Evolutionary conservation across 2,113 vertebrate species (phyloP), one percentile per base, ranked within the genome.

Genomic region (Hemiprocne comata): DNA sequence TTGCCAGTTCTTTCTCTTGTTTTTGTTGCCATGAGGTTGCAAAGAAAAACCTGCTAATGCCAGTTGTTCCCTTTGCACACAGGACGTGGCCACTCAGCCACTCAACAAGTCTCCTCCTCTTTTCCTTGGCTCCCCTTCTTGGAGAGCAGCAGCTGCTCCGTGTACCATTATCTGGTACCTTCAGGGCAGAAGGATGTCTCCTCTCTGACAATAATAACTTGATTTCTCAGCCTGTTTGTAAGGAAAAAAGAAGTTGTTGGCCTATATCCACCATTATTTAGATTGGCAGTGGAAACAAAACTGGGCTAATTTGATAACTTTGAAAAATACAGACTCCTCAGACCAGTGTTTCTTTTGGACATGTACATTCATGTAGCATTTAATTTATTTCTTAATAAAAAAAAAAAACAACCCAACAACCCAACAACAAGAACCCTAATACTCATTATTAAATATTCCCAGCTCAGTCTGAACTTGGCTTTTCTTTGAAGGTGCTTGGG

Each of bases 351-450:
- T 88, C 54, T 74, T 80, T 92, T 92, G 72, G 85, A 70, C 51
- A 23, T 31, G 44, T 60, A 75, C 34, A 6, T 88, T 94, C 46
- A 73, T 75, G 67, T 76, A 86, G 15, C 40, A 66, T 77, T 92
- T 91, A 77, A 77, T 94, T 87, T 34, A 80, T 92, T 76, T 94
- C 20, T 77, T 86, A 93, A 86, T 51, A 29, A 42, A 38, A n/a
- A 33, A n/a, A 17, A 0, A 48, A 48, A 46, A 48, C 18, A 10
- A 20, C 0, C 10, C 46, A 42, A 42, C 40, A 17, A 0, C 44
- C 40, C 40, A 48, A 48, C 40, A 48, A 48, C 19, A 42, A 10
- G 7, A 0, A 26, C 12, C 5, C 10, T 8, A 62, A 83, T 46
- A 74, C 33, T 80, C 33, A 60, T 55, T 29, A 84, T 80, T 74